These are phyloP conservation scores for Siderastrea radians DNA, from an alignment of 92 coral and sea anemone genomes.

Conservation along the genomic window DNA sequence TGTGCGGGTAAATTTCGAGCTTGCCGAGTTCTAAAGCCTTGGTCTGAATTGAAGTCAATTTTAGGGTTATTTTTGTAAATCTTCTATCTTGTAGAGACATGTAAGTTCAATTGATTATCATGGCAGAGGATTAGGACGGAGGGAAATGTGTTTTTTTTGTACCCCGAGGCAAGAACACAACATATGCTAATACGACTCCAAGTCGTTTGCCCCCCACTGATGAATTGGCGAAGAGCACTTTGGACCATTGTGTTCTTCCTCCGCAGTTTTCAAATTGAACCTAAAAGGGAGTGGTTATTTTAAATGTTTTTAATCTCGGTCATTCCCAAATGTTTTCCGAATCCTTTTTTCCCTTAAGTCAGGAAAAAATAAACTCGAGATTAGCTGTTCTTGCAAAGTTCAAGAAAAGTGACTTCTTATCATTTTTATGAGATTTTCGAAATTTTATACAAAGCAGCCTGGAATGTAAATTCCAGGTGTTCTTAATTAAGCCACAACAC, in stretches of 20 bases:
- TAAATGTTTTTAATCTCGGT: neutral
- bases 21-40: neutral
- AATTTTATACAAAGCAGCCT: slow-evolving; percentile 20
- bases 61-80: slow-evolving; percentile 3
- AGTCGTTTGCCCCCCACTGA: slow-evolving; percentile 37
- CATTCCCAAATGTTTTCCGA: neutral
- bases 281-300: slow-evolving; percentile 10
- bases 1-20: neutral
- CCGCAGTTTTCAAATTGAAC: neutral
- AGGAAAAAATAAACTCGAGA: slow-evolving; percentile 3
- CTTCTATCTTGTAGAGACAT: neutral
- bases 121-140: slow-evolving; percentile 26
- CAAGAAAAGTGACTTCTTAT: slow-evolving; percentile 24
- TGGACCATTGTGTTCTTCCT: neutral
- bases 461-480: slow-evolving; percentile 40
- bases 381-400: neutral
- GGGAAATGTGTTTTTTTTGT: slow-evolving; percentile 43
- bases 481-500: slow-evolving; percentile 22
- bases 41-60: neutral
- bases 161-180: slow-evolving; percentile 48
- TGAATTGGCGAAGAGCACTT: slow-evolving; percentile 43
- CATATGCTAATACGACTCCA: slow-evolving; percentile 35
- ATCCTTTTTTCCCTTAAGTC: neutral
- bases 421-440: slow-evolving; percentile 36
- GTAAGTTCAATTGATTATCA: slow-evolving; percentile 28